Evolutionary conservation across 2,888 invertebrate genomes (phyloP).

Genomic region (Leucoma salicis): DNA sequence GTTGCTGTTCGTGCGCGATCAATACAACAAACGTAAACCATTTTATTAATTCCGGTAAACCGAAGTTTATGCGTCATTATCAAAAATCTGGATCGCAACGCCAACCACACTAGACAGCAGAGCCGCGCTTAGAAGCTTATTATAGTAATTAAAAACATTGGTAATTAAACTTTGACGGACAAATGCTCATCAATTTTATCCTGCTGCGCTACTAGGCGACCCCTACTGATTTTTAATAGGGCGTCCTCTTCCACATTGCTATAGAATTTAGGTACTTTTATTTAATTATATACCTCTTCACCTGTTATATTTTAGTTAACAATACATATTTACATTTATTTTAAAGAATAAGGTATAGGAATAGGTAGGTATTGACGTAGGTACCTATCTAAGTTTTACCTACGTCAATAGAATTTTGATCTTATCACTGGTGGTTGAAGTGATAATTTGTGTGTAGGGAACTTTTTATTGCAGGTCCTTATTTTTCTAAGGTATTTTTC

Average conservation of each 20-base stretch:
- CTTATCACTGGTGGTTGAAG: accelerated
- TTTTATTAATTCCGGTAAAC: too few relatives aligned
- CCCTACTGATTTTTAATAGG: constrained; percentile 21
- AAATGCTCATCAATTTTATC: constrained; percentile 13
- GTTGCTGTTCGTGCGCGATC: too few relatives aligned
- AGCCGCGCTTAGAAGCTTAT: background rate
- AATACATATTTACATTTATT: constrained; percentile 24
- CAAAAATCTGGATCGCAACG: too few relatives aligned
- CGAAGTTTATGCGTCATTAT: too few relatives aligned
- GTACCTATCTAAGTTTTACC: constrained; percentile 1
- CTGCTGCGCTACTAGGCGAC: constrained; percentile 23
- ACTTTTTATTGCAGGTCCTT: too few relatives aligned
- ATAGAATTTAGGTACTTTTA: background rate
- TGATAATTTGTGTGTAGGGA: constrained; percentile 1
- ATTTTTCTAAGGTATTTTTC: too few relatives aligned
- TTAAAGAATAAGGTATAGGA: constrained; percentile 3
- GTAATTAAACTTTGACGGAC: background rate
- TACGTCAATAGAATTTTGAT: background rate
- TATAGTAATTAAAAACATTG: background rate
- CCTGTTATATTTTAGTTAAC: too few relatives aligned
- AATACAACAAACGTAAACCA: too few relatives aligned
- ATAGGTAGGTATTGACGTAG: too few relatives aligned
- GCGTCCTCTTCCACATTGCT: accelerated
- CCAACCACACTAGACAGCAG: too few relatives aligned
- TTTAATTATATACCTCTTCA: too few relatives aligned